Conservation (phyloP, 2,113 vertebrate species). For the Puntigrus tetrazona region DNA sequence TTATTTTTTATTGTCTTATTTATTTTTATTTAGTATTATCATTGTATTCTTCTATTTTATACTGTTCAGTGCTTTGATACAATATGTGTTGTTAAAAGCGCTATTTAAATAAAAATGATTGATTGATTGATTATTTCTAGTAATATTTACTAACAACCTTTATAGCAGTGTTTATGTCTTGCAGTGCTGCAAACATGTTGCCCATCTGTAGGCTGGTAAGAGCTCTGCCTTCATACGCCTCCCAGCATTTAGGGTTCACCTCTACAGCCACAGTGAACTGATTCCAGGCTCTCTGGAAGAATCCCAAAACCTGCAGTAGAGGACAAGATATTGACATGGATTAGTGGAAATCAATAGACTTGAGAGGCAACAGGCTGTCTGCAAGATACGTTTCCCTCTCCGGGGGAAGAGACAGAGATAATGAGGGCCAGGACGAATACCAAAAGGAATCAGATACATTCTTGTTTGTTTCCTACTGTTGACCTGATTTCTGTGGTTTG, state of each 20-base stretch:
- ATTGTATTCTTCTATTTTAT: too few species aligned
- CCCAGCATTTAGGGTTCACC: constrained; percentile 66
- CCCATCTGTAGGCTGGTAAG: constrained; percentile 79
- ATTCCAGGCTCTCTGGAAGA: constrained; percentile 78
- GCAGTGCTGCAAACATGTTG: constrained; percentile 76
- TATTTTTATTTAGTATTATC: too few species aligned
- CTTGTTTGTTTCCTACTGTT: neutral
- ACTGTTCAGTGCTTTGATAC: too few species aligned
- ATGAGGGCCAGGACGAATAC: constrained; percentile 31
- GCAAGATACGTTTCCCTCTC: constrained; percentile 13
- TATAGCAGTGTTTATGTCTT: constrained; percentile 77
- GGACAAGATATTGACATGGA: constrained; percentile 30
- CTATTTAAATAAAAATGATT: too few species aligned
- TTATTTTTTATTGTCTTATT: too few species aligned
- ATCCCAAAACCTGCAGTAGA: constrained; percentile 68
- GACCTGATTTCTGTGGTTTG: neutral
- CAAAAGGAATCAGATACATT: constrained; percentile 24
- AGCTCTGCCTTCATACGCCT: constrained; percentile 76
- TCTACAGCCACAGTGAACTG: constrained; percentile 76
- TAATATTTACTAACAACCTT: constrained; percentile 72
- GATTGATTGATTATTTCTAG: too few species aligned
- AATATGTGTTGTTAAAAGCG: too few species aligned
- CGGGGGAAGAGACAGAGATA: neutral
- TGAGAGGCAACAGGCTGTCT: constrained; percentile 27
- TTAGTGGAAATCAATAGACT: constrained; percentile 43